Conservation (phyloP, 2,113 vertebrate genomes). For the Psilopogon haemacephalus region DNA sequence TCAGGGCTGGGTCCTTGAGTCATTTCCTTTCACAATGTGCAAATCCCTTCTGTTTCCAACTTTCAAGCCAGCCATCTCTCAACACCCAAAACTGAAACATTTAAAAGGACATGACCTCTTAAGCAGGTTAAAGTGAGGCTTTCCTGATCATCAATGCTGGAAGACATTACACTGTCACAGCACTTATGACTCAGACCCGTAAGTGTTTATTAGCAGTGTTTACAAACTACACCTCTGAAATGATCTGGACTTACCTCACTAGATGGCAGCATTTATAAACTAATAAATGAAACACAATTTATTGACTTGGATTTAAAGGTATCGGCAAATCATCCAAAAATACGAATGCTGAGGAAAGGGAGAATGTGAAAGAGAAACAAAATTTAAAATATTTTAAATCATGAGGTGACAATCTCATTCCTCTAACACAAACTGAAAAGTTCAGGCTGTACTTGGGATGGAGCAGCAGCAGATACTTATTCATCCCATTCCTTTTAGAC, state of each 20-base stretch:
- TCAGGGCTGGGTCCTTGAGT: slow-evolving; percentile 31
- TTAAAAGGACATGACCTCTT: not conserved
- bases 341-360: not conserved
- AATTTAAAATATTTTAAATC: not conserved
- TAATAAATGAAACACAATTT: slow-evolving; percentile 27
- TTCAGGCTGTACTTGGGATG: not conserved
- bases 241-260: slow-evolving; percentile 39
- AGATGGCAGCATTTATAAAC: slow-evolving; percentile 70
- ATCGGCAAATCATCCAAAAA: not conserved
- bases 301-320: not conserved
- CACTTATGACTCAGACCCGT: not conserved
- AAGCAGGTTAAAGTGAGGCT: slow-evolving; percentile 24
- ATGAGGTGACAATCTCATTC: not conserved
- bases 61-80: slow-evolving; percentile 50
- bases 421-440: not conserved
- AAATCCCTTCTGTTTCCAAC: slow-evolving; percentile 51
- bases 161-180: not conserved
- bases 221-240: not conserved
- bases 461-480: not conserved
- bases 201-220: slow-evolving; percentile 1
- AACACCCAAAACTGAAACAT: not conserved
- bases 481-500: not conserved
- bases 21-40: slow-evolving; percentile 49
- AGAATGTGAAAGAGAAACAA: not conserved
- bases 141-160: slow-evolving; percentile 10